phyloP scores from a whole-genome alignment of 2,113 vertebrate genomes.

The Neoarius graeffei region DNA sequence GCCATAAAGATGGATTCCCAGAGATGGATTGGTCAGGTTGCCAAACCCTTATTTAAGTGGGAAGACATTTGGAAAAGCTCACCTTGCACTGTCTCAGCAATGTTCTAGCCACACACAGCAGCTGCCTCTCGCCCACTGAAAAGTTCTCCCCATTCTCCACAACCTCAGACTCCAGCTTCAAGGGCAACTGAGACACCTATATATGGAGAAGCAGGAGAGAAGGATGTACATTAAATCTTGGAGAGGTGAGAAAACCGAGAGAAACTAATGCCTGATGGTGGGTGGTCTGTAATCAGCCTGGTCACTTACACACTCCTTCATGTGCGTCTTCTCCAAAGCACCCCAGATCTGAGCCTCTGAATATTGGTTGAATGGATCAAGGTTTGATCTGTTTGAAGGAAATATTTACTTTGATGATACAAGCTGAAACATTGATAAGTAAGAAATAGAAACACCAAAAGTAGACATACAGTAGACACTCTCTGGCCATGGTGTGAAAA shows the following conservation, averaged over 20 bases:
- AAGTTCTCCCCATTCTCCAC: slow-evolving; percentile 94
- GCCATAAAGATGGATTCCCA: background rate
- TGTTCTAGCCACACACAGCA: slow-evolving; percentile 86
- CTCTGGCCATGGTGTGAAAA: no score
- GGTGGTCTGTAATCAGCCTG: background rate
- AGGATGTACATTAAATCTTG: no score
- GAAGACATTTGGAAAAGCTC: slow-evolving; percentile 26
- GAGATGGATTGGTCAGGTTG: background rate
- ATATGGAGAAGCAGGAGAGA: background rate
- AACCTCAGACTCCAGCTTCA: slow-evolving; percentile 90
- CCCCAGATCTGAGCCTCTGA: slow-evolving; percentile 88
- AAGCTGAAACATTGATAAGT: background rate
- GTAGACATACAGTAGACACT: no score
- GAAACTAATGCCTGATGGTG: background rate
- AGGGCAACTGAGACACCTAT: slow-evolving; percentile 87
- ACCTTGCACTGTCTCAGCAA: slow-evolving; percentile 90
- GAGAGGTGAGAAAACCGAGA: background rate
- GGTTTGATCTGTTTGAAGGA: slow-evolving; percentile 76
- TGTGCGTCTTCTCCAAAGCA: slow-evolving; percentile 87
- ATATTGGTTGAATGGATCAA: slow-evolving; percentile 88
- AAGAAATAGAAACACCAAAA: no score
- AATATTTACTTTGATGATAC: background rate
- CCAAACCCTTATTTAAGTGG: background rate
- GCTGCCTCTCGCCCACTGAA: slow-evolving; percentile 89
- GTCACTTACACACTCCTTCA: slow-evolving; percentile 93